Base-by-base conservation (phyloP, 2,113 vertebrate species). In the Hymenochirus boettgeri region DNA sequence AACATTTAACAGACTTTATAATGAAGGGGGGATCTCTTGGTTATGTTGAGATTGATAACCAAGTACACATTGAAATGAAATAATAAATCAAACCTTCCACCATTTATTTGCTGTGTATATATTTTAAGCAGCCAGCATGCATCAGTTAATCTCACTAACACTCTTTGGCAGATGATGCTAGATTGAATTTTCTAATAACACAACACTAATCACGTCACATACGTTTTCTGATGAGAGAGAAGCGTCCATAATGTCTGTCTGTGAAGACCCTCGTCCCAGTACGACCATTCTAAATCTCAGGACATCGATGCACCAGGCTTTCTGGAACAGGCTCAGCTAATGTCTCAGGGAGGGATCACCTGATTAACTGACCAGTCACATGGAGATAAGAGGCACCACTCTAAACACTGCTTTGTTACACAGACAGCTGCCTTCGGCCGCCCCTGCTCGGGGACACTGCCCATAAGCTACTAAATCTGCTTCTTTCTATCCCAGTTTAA, bases 341-440 rank as follows among this genome's bases (percentile, higher is more conserved):
- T 23, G n/a, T 46, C 17, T 9, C 42, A 9, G 5, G 19, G 54
- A 18, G 39, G 25, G 54, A 50, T n/a, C 54, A 37, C 21, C 54
- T 66, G 55, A 56, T 53, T 22, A 35, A 31, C 13, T 48, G 50
- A 65, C 53, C 53, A 13, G 62, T 65, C 55, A 58, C 29, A 66
- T 51, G 64, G 11, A 50, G 25, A 7, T 42, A 21, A 27, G 22
- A 39, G 55, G 15, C 55, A 15, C 42, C 21, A n/a, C 54, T 66
- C 26, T 26, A 66, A 52, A 66, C 51, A 65, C 61, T 12, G 25
- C 26, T 19, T 25, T 55, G 52, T 53, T 27, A 55, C 52, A 18
- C 6, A 29, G 52, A 35, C 51, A 19, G 29, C 45, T 19, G 39
- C 27, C 46, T n/a, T 6, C 7, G 13, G 10, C 13, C 5, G 26